Conservation (phyloP, 2,888 invertebrate genomes). For the Iphiclides podalirius region DNA sequence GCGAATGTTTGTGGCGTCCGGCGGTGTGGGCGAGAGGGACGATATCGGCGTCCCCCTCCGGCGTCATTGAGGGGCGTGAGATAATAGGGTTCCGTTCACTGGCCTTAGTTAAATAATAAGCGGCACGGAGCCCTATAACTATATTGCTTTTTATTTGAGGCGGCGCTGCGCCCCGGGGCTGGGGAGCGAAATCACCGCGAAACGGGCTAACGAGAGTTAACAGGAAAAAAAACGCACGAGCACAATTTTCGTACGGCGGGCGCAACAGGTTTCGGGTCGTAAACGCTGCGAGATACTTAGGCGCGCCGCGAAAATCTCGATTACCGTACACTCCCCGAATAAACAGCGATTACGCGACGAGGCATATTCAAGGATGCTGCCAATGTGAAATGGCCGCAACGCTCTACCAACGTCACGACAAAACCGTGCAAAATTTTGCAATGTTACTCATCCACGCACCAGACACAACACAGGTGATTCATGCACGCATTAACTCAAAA, state of each 20-base stretch:
- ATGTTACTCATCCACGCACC: slow-evolving; percentile 52
- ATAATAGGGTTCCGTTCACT: slow-evolving; percentile 63
- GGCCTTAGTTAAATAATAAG: slow-evolving; percentile 75
- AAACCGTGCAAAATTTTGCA: slow-evolving; percentile 38
- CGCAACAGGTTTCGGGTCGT: slow-evolving; percentile 25
- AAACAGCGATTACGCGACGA: slow-evolving; percentile 9
- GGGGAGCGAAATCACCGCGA: slow-evolving; percentile 54
- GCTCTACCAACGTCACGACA: slow-evolving; percentile 27
- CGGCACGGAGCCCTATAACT: slow-evolving; percentile 68
- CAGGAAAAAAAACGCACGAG: slow-evolving; percentile 52
- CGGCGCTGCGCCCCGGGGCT: slow-evolving; percentile 54
- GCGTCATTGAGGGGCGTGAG: slow-evolving; percentile 54
- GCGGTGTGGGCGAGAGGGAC: slow-evolving; percentile 35
- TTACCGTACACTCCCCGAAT: neutral
- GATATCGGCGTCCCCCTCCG: slow-evolving; percentile 42
- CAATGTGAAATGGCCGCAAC: slow-evolving; percentile 25
- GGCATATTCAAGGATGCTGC: slow-evolving; percentile 12
- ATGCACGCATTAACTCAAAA: slow-evolving; percentile 62
- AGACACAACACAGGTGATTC: slow-evolving; percentile 63
- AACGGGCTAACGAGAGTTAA: slow-evolving; percentile 65
- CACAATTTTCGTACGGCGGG: slow-evolving; percentile 44
- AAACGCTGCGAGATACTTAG: too few relatives aligned
- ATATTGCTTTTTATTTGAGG: slow-evolving; percentile 70
- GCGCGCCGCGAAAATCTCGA: neutral
- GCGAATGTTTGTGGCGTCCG: slow-evolving; percentile 40